Evolutionary conservation across 2,113 vertebrate species (phyloP).

Genomic region (Dinomys branickii): DNA sequence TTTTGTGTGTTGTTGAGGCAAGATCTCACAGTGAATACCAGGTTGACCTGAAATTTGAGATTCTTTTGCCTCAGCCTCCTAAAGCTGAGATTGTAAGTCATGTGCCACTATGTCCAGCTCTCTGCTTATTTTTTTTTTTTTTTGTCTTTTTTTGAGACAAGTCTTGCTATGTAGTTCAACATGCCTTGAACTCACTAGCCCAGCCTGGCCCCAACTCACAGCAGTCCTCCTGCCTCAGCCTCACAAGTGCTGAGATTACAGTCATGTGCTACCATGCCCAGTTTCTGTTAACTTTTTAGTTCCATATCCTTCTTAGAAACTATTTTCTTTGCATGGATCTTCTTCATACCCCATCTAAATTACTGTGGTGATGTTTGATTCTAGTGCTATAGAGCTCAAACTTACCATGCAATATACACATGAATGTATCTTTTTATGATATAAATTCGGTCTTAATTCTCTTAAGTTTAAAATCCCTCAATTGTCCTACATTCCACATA

Average conservation of each 20-base stretch:
- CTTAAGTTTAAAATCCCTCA: not conserved
- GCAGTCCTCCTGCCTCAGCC: not conserved
- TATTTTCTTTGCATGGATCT: not conserved
- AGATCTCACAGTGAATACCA: not conserved
- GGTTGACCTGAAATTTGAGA: not conserved
- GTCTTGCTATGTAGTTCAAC: no score
- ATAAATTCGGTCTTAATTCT: not conserved
- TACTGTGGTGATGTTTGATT: not conserved
- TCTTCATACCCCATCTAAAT: not conserved
- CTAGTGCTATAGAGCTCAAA: not conserved
- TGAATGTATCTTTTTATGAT: not conserved
- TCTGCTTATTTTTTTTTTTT: not conserved
- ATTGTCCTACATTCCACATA: not conserved
- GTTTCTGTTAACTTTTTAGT: not conserved
- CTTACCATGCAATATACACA: not conserved
- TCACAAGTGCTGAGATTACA: not conserved
- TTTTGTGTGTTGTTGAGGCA: not conserved
- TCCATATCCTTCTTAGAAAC: not conserved
- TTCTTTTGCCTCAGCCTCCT: not conserved
- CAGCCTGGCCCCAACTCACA: no score
- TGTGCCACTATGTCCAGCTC: not conserved
- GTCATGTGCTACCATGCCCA: not conserved
- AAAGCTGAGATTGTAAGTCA: not conserved
- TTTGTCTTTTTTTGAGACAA: no score
- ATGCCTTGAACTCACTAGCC: no score